These are phyloP conservation scores for Scrobipalpa atriplicella DNA, from an alignment of 2,888 invertebrate species.

Conservation along the genomic window DNA sequence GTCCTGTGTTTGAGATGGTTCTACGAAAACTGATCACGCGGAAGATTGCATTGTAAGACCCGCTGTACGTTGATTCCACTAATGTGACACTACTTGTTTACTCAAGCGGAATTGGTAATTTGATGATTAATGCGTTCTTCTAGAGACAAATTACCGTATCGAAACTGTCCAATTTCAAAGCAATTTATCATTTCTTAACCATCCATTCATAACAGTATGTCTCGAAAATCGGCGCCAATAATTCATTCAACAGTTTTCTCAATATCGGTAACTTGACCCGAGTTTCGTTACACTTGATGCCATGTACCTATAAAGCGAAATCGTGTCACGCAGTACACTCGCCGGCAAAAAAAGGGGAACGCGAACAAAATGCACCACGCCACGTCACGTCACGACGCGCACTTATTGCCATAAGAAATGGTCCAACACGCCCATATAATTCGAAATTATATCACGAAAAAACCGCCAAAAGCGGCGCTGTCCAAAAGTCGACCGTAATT, in stretches of 20 bases:
- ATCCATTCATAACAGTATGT: conserved; percentile 1
- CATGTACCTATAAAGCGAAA: conserved; percentile 23
- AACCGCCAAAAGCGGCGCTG: conserved; percentile 13
- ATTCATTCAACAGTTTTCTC: conserved; percentile 24
- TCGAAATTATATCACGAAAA: conserved; percentile 22
- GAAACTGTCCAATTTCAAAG: neutral
- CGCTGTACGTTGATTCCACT: neutral
- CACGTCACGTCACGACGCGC: conserved; percentile 18
- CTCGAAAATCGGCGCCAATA: neutral
- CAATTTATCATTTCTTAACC: neutral
- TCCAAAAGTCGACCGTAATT: conserved; percentile 19
- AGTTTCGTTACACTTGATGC: conserved; percentile 29
- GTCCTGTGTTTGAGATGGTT: neutral
- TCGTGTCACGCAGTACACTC: conserved; percentile 27
- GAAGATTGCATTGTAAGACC: neutral
- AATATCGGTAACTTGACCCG: conserved; percentile 28
- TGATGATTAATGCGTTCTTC: neutral
- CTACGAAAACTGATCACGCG: conserved; percentile 14
- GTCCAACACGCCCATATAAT: conserved; percentile 17
- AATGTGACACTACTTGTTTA: neutral
- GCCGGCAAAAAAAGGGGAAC: conserved; percentile 22
- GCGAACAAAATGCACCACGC: conserved; percentile 1
- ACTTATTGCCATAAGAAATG: conserved; percentile 29
- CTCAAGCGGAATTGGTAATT: neutral
- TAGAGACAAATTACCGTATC: neutral